Evolutionary conservation across 2,113 vertebrate species (phyloP), one percentile per base, ranked within the genome.

Genomic region (Neotoma lepida): DNA sequence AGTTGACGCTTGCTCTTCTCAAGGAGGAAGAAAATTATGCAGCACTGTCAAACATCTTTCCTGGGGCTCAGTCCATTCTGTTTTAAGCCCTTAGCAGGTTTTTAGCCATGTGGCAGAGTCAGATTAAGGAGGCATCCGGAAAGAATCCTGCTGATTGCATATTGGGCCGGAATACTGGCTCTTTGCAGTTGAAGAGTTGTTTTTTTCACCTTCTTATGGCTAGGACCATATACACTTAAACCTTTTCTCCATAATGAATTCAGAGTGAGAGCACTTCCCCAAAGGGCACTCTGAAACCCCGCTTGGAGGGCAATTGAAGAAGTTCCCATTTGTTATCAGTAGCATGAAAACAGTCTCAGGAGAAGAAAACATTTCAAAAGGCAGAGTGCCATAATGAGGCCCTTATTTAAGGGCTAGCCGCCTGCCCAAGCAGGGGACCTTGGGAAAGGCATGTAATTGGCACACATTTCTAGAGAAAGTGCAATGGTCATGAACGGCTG

Each of bases 321-420:
- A n/a, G 51, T 81, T 94, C 86, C 81, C 33, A 61, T 71, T 87
- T 92, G 86, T 88, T 41, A 56, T 7, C 54, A 76, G 46, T 58
- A 51, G 8, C 24, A 8, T 49, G 46, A 39, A 61, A 84, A 63
- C 7, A 33, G 24, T 81, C 76, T 91, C 18, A 4, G 41, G 35
- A 51, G 80, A 92, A 82, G 49, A 86, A 88, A 95, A 77, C 20
- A 20, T 77, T 94, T 94, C 44, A 74, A 49, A 93, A 86, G 88
- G 86, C 35, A 77, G 61, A 86, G 68, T 1, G 3, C 58, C 18
- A 1, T 46, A n/a, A 76, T 41, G 88, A 88, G 85, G 71, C 46
- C 46, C 56, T 94, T 46, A 82, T 49, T 81, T 82, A n/a, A 54
- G 82, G 33, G 63, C 28, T 3, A 3, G 73, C n/a, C 86, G 41